These are phyloP conservation scores for Prorops nasuta DNA, from an alignment of 1,140 invertebrate species.

Conservation along the genomic window DNA sequence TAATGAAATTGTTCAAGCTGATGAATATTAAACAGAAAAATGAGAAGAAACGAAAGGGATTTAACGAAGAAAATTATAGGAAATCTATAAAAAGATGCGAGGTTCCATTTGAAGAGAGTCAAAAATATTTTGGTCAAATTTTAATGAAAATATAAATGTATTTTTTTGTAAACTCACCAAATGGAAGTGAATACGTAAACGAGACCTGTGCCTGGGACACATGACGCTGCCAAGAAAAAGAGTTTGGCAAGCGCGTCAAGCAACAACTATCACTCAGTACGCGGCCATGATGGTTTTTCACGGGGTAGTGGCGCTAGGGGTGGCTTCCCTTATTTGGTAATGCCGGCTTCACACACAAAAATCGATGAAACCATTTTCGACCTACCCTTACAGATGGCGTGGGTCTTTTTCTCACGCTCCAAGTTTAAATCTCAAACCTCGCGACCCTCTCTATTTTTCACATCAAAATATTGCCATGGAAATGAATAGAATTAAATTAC, in stretches of 20 bases:
- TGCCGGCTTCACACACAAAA: slow-evolving; percentile 24
- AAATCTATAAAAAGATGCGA: not conserved
- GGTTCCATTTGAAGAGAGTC: not conserved
- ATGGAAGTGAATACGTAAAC: not conserved
- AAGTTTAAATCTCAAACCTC: no score
- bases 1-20: not conserved
- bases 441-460: no score
- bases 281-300: not conserved
- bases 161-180: not conserved
- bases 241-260: not conserved
- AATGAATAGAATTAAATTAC: not conserved
- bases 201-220: not conserved
- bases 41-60: not conserved
- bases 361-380: slow-evolving; percentile 40
- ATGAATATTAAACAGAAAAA: not conserved
- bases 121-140: not conserved
- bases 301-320: not conserved
- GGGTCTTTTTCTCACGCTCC: not conserved
- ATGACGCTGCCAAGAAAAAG: not conserved
- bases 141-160: not conserved
- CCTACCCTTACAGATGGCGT: slow-evolving; percentile 24
- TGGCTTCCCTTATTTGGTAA: not conserved
- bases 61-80: not conserved
- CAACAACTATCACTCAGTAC: not conserved
- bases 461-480: not conserved